Percentiles rank a stretch among this genome's conserved stretches.
These are phyloP conservation scores for Psittacula derbiana DNA, from an alignment of 2,797 vertebrate species.

Conservation along the genomic window DNA sequence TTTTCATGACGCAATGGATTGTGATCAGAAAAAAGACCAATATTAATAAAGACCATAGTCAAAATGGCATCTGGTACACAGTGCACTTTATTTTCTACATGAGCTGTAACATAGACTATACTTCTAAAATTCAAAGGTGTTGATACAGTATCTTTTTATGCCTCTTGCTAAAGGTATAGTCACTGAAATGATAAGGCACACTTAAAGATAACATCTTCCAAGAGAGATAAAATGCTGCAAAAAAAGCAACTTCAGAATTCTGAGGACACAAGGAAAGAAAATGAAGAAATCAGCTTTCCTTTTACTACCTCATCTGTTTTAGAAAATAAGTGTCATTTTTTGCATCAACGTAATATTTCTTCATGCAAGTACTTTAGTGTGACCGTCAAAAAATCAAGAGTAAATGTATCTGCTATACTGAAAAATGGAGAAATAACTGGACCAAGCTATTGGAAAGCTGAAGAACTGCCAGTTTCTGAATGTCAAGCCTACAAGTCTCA, in stretches of 20 bases:
- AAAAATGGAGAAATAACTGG: background rate
- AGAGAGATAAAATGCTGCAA: background rate
- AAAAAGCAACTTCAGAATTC: background rate
- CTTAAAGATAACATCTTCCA: background rate
- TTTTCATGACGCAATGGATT: background rate
- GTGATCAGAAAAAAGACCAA: background rate
- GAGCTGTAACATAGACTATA: background rate
- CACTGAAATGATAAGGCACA: background rate
- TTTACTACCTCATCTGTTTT: background rate
- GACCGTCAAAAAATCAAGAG: background rate
- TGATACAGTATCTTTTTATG: background rate
- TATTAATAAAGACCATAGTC: background rate
- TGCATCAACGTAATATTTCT: background rate
- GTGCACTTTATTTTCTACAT: background rate
- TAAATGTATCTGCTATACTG: background rate
- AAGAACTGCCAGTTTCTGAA: background rate
- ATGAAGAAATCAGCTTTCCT: background rate
- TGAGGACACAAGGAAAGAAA: background rate
- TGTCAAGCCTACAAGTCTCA: accelerated
- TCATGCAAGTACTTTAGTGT: background rate
- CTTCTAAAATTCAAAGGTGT: background rate
- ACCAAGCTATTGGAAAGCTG: background rate
- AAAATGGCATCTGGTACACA: background rate
- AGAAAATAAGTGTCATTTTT: background rate
- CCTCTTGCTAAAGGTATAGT: background rate